A percentile compares a stretch with the other conserved stretches of the same genome.
phyloP scores from a whole-genome alignment of 2,888 invertebrate genomes.

The Rotaria macrura region DNA sequence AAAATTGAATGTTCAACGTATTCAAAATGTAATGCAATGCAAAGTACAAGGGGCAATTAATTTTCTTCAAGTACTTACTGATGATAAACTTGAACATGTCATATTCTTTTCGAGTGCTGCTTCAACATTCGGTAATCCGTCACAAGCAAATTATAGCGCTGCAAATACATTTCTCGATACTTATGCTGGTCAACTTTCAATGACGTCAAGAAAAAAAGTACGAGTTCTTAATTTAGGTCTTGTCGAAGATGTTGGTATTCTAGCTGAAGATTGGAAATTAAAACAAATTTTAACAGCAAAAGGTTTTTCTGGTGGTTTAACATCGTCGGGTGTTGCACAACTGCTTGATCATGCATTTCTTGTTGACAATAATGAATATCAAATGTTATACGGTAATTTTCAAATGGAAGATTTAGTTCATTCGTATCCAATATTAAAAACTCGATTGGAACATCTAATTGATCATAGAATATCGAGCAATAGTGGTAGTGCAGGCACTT shows the following conservation, averaged over 20 bases:
- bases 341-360: not conserved
- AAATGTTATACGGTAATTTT: not conserved
- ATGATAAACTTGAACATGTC: not conserved
- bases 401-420: slow-evolving; percentile 6
- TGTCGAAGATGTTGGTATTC: slow-evolving; percentile 2
- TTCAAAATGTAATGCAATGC: not conserved
- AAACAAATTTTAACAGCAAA: not conserved
- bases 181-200: not conserved
- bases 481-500: not conserved
- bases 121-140: not conserved
- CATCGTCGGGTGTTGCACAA: not conserved
- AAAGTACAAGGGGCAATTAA: not conserved
- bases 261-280: slow-evolving; percentile 15
- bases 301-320: slow-evolving; percentile 18
- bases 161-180: slow-evolving; percentile 1
- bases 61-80: not conserved
- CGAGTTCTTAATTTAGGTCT: not conserved
- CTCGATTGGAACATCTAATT: not conserved
- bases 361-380: not conserved
- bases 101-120: slow-evolving; percentile 12
- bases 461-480: not conserved
- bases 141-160: not conserved
- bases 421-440: slow-evolving; percentile 12
- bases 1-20: not conserved
- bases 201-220: not conserved